Conservation (phyloP, 92 coral and sea anemone genomes). For the Hydrozoanthus gracilis region DNA sequence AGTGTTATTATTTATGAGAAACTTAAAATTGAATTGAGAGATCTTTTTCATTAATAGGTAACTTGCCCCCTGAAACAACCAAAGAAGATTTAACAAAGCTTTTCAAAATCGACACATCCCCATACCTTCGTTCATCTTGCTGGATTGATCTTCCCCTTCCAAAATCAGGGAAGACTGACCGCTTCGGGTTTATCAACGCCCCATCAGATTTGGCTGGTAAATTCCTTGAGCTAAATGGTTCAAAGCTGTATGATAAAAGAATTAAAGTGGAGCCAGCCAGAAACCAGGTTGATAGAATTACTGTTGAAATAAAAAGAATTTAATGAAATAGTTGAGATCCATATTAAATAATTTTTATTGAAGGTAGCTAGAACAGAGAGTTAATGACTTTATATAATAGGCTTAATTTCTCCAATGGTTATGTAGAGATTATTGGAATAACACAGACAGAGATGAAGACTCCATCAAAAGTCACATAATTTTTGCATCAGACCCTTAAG, state of each 20-base stretch:
- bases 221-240: slow-evolving; percentile 80
- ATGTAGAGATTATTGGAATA: no score
- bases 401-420: no score
- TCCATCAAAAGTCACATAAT: no score
- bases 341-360: no score
- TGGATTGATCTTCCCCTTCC: slow-evolving; percentile 89
- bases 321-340: not conserved
- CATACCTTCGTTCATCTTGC: slow-evolving; percentile 86
- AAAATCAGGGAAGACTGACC: slow-evolving; percentile 74
- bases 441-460: no score
- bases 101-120: slow-evolving; percentile 87
- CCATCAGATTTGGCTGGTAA: slow-evolving; percentile 83
- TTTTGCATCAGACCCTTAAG: no score
- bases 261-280: slow-evolving; percentile 87
- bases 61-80: slow-evolving; percentile 81
- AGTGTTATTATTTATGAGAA: no score
- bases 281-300: slow-evolving; percentile 33
- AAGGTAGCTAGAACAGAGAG: no score
- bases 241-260: slow-evolving; percentile 75
- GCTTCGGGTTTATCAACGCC: slow-evolving; percentile 87
- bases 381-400: no score
- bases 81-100: slow-evolving; percentile 81
- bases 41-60: slow-evolving; percentile 58
- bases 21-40: no score
- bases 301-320: not conserved